phyloP scores from a whole-genome alignment of 2,797 vertebrate species.

The Orestias chungarensis region DNA sequence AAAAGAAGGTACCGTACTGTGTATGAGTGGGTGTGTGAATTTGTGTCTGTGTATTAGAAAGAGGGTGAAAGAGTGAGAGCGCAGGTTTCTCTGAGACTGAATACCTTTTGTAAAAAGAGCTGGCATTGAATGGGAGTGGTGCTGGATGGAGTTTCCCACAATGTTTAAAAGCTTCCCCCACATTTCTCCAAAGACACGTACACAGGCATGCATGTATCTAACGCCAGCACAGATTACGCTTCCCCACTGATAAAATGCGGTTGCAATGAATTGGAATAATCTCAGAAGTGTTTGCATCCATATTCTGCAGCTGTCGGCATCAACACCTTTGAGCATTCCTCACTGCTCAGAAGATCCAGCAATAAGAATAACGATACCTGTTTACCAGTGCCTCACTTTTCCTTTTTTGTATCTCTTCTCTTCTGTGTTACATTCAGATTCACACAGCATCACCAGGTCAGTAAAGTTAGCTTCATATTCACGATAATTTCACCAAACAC shows the following conservation, averaged over 20 bases:
- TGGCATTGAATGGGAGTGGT: conserved; percentile 76
- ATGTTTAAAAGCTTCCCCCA: conserved; percentile 66
- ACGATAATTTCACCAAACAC: not conserved
- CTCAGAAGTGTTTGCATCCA: conserved; percentile 20
- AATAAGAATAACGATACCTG: conserved; percentile 40
- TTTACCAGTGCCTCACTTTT: not conserved
- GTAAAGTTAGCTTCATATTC: not conserved
- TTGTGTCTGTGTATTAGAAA: conserved; percentile 33
- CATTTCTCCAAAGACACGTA: conserved; percentile 5
- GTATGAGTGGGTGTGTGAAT: conserved; percentile 21
- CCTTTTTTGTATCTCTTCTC: conserved; percentile 17
- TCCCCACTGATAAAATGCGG: conserved; percentile 48
- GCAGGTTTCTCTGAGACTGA: conserved; percentile 70
- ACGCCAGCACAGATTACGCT: conserved; percentile 53
- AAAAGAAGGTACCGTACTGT: conserved; percentile 54
- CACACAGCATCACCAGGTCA: not conserved
- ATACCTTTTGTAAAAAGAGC: conserved; percentile 77
- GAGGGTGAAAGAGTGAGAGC: conserved; percentile 48
- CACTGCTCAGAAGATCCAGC: conserved; percentile 49
- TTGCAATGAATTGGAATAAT: conserved; percentile 46
- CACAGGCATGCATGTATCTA: conserved; percentile 36
- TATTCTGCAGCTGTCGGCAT: conserved; percentile 13
- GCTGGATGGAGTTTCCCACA: conserved; percentile 77
- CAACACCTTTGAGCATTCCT: conserved; percentile 71
- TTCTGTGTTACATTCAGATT: conserved; percentile 23